Evolutionary conservation across 2,888 invertebrate genomes (phyloP).

Genomic region (Pelosia muscerda): DNA sequence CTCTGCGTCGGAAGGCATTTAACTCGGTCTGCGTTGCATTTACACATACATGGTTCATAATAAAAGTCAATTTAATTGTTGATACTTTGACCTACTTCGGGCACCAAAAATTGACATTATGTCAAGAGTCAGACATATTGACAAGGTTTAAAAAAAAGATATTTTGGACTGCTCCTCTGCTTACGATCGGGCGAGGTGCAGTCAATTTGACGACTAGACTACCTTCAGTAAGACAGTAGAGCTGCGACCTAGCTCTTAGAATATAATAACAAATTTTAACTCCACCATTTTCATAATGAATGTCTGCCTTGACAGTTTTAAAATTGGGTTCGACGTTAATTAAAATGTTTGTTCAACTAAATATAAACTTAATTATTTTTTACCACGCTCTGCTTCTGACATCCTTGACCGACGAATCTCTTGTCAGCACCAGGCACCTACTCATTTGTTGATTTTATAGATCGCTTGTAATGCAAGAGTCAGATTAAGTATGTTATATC

Average conservation of each 20-base stretch:
- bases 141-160: too few relatives aligned
- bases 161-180: too few relatives aligned
- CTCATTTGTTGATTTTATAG: not conserved
- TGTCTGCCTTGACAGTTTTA: slow-evolving; percentile 14
- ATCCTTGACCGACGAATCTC: slow-evolving; percentile 33
- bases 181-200: too few relatives aligned
- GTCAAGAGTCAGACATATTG: too few relatives aligned
- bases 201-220: too few relatives aligned
- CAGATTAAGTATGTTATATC: too few relatives aligned
- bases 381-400: slow-evolving; percentile 33
- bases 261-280: not conserved
- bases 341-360: slow-evolving; percentile 17
- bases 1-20: too few relatives aligned
- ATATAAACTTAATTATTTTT: slow-evolving; percentile 25
- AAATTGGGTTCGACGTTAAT: slow-evolving; percentile 27
- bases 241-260: not conserved
- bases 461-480: not conserved
- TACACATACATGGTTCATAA: too few relatives aligned
- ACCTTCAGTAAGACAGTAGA: not conserved
- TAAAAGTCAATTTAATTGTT: too few relatives aligned
- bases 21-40: too few relatives aligned
- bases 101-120: too few relatives aligned
- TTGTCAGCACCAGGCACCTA: not conserved
- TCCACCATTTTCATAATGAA: not conserved
- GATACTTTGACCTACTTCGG: too few relatives aligned